phyloP scores from a whole-genome alignment of 2,797 vertebrate species.

The Coregonus sp. region DNA sequence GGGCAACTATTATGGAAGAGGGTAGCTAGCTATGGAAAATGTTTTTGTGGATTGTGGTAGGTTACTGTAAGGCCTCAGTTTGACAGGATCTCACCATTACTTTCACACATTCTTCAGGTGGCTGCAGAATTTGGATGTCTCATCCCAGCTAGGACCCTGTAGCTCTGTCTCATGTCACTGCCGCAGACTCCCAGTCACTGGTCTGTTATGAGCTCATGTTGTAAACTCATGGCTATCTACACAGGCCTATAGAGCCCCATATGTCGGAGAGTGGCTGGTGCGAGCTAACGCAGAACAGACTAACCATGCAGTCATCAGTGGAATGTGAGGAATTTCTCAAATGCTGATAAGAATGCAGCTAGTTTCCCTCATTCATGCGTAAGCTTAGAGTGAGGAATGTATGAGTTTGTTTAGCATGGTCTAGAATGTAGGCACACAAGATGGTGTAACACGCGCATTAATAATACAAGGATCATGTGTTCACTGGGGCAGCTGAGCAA shows the following conservation, averaged over 20 bases:
- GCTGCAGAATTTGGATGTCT: constrained; percentile 2
- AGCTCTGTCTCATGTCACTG: neutral
- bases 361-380: constrained; percentile 25
- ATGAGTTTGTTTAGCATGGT: constrained; percentile 7
- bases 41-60: neutral
- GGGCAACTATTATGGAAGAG: neutral
- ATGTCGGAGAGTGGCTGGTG: constrained; percentile 54
- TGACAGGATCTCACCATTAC: neutral
- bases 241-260: constrained; percentile 14
- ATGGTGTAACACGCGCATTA: neutral
- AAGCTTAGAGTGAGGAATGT: constrained; percentile 34
- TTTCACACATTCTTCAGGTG: neutral
- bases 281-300: constrained; percentile 53
- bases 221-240: constrained; percentile 27
- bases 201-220: constrained; percentile 40
- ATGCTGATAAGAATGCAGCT: constrained; percentile 42
- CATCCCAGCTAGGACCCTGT: constrained; percentile 1
- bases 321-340: constrained; percentile 72
- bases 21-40: neutral
- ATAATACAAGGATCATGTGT: neutral
- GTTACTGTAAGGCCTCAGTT: neutral
- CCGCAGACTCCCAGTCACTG: neutral
- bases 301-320: constrained; percentile 39
- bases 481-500: neutral
- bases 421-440: neutral